phyloP scores from a whole-genome alignment of 2,888 invertebrate species.

The Odontomyia ornata region DNA sequence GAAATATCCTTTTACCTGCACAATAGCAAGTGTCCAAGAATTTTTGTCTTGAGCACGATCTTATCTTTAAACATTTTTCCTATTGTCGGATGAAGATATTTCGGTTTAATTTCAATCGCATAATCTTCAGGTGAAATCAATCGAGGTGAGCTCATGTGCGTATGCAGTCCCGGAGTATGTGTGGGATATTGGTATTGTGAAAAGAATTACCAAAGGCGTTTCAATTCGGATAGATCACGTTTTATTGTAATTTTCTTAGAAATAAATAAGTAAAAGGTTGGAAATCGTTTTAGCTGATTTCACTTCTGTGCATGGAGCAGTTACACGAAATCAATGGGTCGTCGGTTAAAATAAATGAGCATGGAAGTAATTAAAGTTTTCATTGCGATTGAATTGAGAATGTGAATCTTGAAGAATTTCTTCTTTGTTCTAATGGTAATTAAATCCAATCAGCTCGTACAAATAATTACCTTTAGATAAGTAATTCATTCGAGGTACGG shows the following conservation, averaged over 20 bases:
- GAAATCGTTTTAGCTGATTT: slow-evolving; percentile 1
- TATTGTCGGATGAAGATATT: background rate
- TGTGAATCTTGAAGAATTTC: background rate
- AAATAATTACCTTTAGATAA: slow-evolving; percentile 15
- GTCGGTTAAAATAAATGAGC: background rate
- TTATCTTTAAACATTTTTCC: background rate
- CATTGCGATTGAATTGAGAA: background rate
- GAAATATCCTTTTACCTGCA: slow-evolving; percentile 2
- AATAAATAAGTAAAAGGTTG: background rate
- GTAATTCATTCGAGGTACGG: slow-evolving; percentile 9
- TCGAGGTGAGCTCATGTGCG: background rate
- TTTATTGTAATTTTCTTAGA: slow-evolving; percentile 19
- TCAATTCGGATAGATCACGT: background rate
- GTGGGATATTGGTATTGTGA: background rate
- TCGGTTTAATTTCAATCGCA: slow-evolving; percentile 7
- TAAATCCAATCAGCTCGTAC: slow-evolving; percentile 25
- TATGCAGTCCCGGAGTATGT: background rate
- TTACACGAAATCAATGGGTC: background rate
- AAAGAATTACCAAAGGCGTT: slow-evolving; percentile 5
- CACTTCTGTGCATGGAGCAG: background rate
- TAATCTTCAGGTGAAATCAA: background rate
- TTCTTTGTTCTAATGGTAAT: slow-evolving; percentile 12
- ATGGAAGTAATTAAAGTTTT: slow-evolving; percentile 26
- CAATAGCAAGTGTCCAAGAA: background rate
- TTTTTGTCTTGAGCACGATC: slow-evolving; percentile 23